Percentiles rank a stretch among this genome's conserved stretches.
phyloP scores from a whole-genome alignment of 2,888 invertebrate genomes.

The Pasiphila rectangulata region DNA sequence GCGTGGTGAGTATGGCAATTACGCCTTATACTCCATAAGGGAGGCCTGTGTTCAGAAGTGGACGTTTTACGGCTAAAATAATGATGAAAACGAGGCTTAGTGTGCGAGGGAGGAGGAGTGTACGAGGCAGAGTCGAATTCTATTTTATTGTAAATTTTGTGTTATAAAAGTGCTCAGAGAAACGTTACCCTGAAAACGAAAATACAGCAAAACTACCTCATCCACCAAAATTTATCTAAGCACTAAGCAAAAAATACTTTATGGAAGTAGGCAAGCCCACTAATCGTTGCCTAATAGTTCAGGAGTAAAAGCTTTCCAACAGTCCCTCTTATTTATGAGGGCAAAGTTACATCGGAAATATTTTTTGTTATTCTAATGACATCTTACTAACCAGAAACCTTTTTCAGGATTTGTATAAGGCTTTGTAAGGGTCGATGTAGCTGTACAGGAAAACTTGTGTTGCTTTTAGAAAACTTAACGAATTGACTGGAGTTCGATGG shows the following conservation, averaged over 20 bases:
- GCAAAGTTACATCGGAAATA: conserved; percentile 22
- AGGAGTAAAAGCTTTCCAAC: conserved; percentile 11
- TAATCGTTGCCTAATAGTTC: conserved; percentile 1
- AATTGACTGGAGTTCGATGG: conserved; percentile 18
- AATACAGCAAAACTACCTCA: too few species aligned
- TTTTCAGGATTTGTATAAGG: conserved; percentile 44
- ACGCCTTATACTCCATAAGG: too few species aligned
- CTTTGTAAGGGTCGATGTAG: conserved; percentile 36
- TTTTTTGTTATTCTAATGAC: conserved; percentile 26
- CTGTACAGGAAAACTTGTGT: conserved; percentile 40
- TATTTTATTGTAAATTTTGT: too few species aligned
- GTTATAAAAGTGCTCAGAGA: too few species aligned
- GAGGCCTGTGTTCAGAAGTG: too few species aligned
- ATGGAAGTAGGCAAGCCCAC: neutral
- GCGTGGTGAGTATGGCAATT: too few species aligned
- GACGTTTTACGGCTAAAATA: too few species aligned
- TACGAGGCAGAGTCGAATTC: too few species aligned
- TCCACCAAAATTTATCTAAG: neutral
- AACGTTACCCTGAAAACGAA: too few species aligned
- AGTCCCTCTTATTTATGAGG: conserved; percentile 11
- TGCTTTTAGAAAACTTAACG: conserved; percentile 26
- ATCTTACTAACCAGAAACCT: conserved; percentile 30
- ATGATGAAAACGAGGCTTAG: too few species aligned
- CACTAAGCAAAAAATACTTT: neutral
- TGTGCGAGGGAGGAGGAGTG: too few species aligned